Evolutionary conservation across 2,797 vertebrate species (phyloP).

Genomic region (Phalanger gymnotis): DNA sequence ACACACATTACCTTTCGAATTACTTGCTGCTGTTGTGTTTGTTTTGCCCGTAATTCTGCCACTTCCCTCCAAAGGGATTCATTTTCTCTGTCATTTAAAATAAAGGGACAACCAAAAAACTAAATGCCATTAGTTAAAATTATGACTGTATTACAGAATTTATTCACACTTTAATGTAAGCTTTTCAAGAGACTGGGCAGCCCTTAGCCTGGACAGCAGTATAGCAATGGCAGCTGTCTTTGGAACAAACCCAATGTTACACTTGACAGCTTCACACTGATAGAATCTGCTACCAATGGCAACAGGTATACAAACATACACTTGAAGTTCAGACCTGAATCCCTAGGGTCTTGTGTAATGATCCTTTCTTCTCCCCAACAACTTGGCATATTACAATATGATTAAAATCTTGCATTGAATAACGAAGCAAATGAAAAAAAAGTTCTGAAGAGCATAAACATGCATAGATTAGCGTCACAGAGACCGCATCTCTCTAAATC

Average conservation of each 20-base stretch:
- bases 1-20: slow-evolving; percentile 92
- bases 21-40: slow-evolving; percentile 95
- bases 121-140: slow-evolving; percentile 24
- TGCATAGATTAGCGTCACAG: not conserved
- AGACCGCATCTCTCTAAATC: not conserved
- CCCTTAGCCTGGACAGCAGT: slow-evolving; percentile 19
- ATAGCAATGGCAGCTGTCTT: slow-evolving; percentile 13
- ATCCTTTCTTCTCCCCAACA: not conserved
- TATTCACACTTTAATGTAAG: slow-evolving; percentile 8
- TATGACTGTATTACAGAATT: slow-evolving; percentile 22
- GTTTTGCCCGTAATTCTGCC: slow-evolving; percentile 94
- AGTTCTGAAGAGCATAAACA: not conserved
- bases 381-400: not conserved
- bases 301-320: not conserved
- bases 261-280: not conserved
- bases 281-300: slow-evolving; percentile 12
- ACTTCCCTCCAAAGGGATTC: slow-evolving; percentile 96
- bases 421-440: not conserved
- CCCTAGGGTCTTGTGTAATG: not conserved
- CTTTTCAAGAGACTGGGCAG: slow-evolving; percentile 46
- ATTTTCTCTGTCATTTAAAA: slow-evolving; percentile 90
- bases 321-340: not conserved
- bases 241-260: slow-evolving; percentile 29
- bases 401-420: not conserved
- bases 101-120: slow-evolving; percentile 40